Evolutionary conservation across 2,113 vertebrate species (phyloP).

Genomic region (Corydoras sp.): DNA sequence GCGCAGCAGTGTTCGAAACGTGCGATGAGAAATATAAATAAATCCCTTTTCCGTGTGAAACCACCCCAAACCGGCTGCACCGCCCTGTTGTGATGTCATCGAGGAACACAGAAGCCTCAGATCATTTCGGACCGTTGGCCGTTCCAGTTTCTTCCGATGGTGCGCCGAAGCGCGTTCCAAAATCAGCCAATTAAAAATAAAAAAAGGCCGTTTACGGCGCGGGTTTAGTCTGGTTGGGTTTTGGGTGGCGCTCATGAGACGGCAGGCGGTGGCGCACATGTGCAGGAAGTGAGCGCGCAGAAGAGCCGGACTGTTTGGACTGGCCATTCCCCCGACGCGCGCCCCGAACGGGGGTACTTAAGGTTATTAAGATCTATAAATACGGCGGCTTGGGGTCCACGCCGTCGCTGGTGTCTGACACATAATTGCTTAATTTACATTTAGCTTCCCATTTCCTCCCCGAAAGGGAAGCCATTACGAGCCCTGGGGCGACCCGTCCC

Average conservation of each 20-base stretch:
- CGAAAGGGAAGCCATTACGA: constrained; percentile 66
- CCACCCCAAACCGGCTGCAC: no score
- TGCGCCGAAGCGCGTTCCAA: no score
- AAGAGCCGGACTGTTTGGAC: constrained; percentile 49
- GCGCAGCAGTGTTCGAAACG: no score
- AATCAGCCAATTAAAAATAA: constrained; percentile 47
- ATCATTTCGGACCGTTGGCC: no score
- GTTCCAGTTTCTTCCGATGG: no score
- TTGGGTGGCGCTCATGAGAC: no score
- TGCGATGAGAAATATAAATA: no score
- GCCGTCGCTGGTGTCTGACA: constrained; percentile 61
- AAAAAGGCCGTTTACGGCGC: constrained; percentile 53
- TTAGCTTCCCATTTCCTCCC: constrained; percentile 60
- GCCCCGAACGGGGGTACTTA: constrained; percentile 62
- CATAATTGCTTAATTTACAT: constrained; percentile 74
- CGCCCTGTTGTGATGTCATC: no score
- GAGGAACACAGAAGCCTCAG: no score
- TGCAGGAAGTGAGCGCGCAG: background rate
- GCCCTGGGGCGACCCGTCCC: constrained; percentile 41
- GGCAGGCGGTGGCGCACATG: no score
- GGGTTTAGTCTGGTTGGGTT: constrained; percentile 43
- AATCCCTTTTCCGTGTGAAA: no score
- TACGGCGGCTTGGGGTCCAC: constrained; percentile 56
- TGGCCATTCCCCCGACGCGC: constrained; percentile 55
- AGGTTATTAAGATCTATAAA: constrained; percentile 71